Evolutionary conservation across 2,797 vertebrate genomes (phyloP), one percentile per base, ranked within the genome.

Genomic region (Phrynocephalus guinanensis): DNA sequence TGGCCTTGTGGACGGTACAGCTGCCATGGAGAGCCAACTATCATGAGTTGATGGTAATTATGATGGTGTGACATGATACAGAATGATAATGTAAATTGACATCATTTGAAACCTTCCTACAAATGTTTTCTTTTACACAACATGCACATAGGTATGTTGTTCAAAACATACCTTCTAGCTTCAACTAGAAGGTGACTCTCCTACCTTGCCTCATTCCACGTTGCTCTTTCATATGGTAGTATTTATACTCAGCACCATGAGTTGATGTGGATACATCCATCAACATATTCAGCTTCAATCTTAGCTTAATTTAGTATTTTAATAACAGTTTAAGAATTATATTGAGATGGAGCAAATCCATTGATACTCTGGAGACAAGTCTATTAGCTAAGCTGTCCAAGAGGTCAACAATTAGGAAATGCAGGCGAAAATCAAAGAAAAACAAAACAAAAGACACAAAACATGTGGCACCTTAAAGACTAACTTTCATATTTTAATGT

Each of bases 301-400:
- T 75, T 73, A 85, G 85, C 24, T 3, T 79, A 91, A 87, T 79
- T 86, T 38, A 89, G 75, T 1, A 82, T 90, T 86, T 93, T 60
- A 68, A 87, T 77, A 87, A 86, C 78, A 38, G 89, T 91, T 89
- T 94, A 75, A 83, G 87, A 86, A 78, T 78, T 85, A 52, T 84
- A 88, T 63, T 63, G 63, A 70, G 82, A 86, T 83, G 91, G 86
- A 94, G 80, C 33, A 89, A 88, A 88, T 87, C 30, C 6, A 73
- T 72, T 79, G 60, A 73, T 91, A 80, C 87, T 88, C 67, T 56
- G 86, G 87, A 93, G 84, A 87, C 10, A 94, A 94, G 88, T 79
- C 86, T 83, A 92, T 92, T 93, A 94, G 78, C 52, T 84, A 68
- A 81, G 24, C 52, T 92, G 48, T 90, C 44, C 3, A 84, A 90